Percentiles rank a stretch among this genome's conserved stretches.
Conservation (phyloP, 2,113 vertebrate genomes). For the Thryonomys swinderianus region DNA sequence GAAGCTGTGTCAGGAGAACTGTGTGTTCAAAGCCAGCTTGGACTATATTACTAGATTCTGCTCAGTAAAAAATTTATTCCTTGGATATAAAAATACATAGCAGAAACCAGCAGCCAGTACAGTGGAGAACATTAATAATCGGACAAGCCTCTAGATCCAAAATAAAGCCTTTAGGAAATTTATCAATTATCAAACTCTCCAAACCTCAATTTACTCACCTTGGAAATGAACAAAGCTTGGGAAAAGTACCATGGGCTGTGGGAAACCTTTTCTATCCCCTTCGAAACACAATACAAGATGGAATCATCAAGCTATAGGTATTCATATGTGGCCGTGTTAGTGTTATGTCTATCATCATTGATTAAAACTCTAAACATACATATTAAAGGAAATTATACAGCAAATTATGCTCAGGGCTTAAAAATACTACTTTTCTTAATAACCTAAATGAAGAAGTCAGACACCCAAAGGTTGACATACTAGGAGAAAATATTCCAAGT, state of each 20-base stretch:
- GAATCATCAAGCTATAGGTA: neutral
- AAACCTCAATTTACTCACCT: neutral
- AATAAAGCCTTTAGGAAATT: slow-evolving; percentile 1
- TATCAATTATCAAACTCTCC: neutral
- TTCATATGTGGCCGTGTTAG: neutral
- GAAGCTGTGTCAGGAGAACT: neutral
- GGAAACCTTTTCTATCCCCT: neutral
- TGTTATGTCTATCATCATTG: neutral
- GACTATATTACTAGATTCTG: neutral
- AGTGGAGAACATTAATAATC: neutral
- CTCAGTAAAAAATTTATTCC: neutral
- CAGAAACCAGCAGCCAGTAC: neutral
- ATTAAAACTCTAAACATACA: neutral
- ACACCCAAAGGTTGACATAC: neutral
- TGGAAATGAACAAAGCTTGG: neutral
- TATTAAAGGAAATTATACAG: neutral
- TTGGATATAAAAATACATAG: slow-evolving; percentile 29
- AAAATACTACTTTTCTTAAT: slow-evolving; percentile 2
- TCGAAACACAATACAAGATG: neutral
- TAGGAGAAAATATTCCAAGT: neutral
- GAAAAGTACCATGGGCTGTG: neutral
- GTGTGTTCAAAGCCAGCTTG: neutral
- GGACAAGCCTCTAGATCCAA: neutral
- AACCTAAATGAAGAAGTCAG: slow-evolving; percentile 18
- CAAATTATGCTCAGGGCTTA: neutral